phyloP scores from a whole-genome alignment of 2,113 vertebrate genomes.

The Theristicus caerulescens region DNA sequence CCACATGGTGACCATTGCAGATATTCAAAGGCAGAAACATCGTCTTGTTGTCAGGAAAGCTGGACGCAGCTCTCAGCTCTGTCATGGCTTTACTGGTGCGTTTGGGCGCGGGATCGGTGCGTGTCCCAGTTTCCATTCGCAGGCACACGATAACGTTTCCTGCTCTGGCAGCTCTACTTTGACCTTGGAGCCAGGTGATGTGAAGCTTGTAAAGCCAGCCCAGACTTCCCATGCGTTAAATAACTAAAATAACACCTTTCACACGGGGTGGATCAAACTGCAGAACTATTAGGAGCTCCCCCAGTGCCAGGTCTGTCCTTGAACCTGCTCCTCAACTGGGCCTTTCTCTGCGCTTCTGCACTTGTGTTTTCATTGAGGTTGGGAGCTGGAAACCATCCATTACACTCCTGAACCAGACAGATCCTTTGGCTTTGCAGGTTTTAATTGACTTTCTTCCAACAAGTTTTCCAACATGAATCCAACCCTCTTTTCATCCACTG shows the following conservation, averaged over 20 bases:
- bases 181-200: not conserved
- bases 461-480: not conserved
- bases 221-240: not conserved
- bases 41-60: not conserved
- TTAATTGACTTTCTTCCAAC: not conserved
- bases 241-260: not conserved
- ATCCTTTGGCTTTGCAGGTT: not conserved
- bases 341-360: not conserved
- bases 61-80: not conserved
- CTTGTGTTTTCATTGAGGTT: not conserved
- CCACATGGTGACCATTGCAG: accelerated
- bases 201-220: not conserved
- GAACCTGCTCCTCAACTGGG: not conserved
- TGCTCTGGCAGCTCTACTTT: not conserved
- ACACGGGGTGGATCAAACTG: not conserved
- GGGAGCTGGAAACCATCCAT: not conserved
- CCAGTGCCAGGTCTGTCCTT: not conserved
- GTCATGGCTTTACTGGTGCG: accelerated
- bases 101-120: not conserved
- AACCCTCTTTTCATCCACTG: not conserved
- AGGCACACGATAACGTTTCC: not conserved
- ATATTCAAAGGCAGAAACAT: not conserved
- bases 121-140: not conserved
- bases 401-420: not conserved
- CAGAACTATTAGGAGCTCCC: not conserved